Percentiles rank a stretch among this genome's conserved stretches.
Evolutionary conservation across 2,113 vertebrate species (phyloP).

Genomic region (Menidia beryllina): DNA sequence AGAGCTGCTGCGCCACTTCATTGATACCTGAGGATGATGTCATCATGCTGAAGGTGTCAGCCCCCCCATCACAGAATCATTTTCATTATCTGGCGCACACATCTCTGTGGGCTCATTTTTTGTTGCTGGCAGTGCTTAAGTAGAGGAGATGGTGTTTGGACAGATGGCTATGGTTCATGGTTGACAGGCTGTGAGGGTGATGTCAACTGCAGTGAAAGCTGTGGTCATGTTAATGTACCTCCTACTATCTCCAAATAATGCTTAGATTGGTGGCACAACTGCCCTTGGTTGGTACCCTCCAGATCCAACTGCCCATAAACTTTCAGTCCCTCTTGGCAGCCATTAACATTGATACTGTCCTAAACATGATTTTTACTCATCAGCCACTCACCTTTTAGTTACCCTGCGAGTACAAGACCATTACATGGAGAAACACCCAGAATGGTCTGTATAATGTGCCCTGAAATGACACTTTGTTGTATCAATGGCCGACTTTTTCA

Average conservation of each 20-base stretch:
- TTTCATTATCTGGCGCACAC: slow-evolving; percentile 30
- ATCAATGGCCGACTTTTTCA: background rate
- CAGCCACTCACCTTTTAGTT: slow-evolving; percentile 5
- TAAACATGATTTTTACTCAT: background rate
- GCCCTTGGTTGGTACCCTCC: background rate
- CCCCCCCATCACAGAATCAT: slow-evolving; percentile 23
- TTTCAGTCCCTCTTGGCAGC: slow-evolving; percentile 5
- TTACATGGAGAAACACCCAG: background rate
- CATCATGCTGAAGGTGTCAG: slow-evolving; percentile 75
- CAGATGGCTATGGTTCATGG: slow-evolving; percentile 58
- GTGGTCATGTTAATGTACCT: slow-evolving; percentile 4
- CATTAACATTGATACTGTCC: background rate
- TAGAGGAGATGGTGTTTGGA: slow-evolving; percentile 45
- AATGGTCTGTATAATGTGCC: background rate
- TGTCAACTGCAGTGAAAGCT: slow-evolving; percentile 53
- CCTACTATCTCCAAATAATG: slow-evolving; percentile 23
- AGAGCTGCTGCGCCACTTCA: slow-evolving; percentile 78
- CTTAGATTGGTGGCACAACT: slow-evolving; percentile 13
- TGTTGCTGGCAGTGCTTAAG: slow-evolving; percentile 28
- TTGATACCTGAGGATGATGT: slow-evolving; percentile 81
- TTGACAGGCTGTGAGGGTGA: slow-evolving; percentile 45
- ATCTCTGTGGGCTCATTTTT: slow-evolving; percentile 32
- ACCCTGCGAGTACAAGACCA: background rate
- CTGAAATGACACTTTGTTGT: background rate
- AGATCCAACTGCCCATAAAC: background rate